Conservation (phyloP, 1,140 invertebrate genomes). For the Oreohelix idahoensis region DNA sequence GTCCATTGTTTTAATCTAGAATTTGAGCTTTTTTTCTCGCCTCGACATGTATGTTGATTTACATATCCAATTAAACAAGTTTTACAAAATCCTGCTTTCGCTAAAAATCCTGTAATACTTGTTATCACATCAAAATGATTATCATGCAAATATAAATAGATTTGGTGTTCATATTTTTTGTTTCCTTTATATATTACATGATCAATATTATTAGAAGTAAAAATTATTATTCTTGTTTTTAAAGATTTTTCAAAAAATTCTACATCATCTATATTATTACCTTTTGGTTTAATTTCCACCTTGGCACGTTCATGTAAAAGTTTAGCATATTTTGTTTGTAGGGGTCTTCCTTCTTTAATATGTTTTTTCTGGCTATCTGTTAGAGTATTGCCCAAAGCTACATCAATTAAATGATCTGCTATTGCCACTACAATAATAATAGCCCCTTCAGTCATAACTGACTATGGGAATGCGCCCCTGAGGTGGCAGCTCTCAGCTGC, state of each 20-base stretch:
- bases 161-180: neutral
- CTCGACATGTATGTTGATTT: neutral
- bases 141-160: neutral
- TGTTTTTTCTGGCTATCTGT: neutral
- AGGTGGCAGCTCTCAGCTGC: too few relatives aligned
- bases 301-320: neutral
- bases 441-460: too few relatives aligned
- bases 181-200: neutral
- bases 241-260: neutral
- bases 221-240: slow-evolving; percentile 1
- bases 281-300: neutral
- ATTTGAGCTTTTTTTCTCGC: neutral
- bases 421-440: too few relatives aligned
- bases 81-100: neutral
- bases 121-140: neutral
- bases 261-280: slow-evolving; percentile 1
- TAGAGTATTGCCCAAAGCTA: too few relatives aligned
- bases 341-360: neutral
- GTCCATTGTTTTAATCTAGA: neutral
- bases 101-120: slow-evolving; percentile 1
- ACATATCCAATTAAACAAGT: too few relatives aligned
- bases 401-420: too few relatives aligned
- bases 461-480: too few relatives aligned
- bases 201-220: neutral
- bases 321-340: neutral